These are phyloP conservation scores for Micrasema minimum DNA, from an alignment of 1,140 invertebrate species.

Conservation along the genomic window DNA sequence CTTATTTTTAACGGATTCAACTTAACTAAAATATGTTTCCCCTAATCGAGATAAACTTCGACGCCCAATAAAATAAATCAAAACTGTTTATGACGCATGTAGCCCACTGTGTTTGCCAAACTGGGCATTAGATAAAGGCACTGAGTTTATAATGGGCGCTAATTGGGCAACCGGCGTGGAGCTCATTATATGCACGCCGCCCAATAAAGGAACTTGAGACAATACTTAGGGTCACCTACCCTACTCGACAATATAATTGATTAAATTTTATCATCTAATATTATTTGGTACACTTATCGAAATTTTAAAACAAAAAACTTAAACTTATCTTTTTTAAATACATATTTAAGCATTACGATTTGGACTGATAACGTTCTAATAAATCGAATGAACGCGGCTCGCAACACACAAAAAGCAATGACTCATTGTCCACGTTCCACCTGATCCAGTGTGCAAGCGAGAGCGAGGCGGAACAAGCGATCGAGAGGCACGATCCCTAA, in stretches of 20 bases:
- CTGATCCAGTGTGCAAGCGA: no score
- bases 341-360: background rate
- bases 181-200: slow-evolving; percentile 1
- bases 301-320: no score
- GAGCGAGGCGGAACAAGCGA: no score
- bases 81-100: slow-evolving; percentile 16
- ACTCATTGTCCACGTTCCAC: no score
- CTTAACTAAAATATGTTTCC: no score
- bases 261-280: slow-evolving; percentile 11
- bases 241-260: slow-evolving; percentile 5
- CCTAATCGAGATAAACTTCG: background rate
- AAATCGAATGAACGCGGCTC: no score
- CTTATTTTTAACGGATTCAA: no score
- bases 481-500: no score
- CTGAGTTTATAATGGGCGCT: background rate
- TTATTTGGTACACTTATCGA: background rate
- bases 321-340: no score
- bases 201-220: slow-evolving; percentile 1
- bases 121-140: background rate
- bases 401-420: no score
- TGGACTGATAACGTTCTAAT: background rate
- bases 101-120: slow-evolving; percentile 20
- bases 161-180: background rate
- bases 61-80: slow-evolving; percentile 10
- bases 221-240: no score